These are phyloP conservation scores for Glaucidium brasilianum DNA, from an alignment of 2,113 vertebrate genomes.

Conservation along the genomic window DNA sequence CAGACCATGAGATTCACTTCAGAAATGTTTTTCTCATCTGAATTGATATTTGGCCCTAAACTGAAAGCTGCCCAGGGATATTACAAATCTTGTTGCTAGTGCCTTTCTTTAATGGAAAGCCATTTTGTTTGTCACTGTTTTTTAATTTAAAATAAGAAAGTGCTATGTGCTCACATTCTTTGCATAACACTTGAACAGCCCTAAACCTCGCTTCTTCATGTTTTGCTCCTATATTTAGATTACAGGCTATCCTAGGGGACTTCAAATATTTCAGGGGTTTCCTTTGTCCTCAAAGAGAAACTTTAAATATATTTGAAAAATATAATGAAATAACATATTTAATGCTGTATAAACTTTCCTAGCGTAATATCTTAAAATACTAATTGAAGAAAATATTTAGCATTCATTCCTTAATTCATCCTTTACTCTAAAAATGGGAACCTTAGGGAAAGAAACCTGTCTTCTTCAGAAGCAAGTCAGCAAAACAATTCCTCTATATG, in stretches of 20 bases:
- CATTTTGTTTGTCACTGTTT: fast-evolving
- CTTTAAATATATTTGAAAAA: background rate
- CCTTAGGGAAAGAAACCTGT: background rate
- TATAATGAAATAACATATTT: background rate
- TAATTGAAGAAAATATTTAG: background rate
- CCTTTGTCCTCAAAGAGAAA: background rate
- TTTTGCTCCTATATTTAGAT: background rate
- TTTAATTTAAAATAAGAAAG: background rate
- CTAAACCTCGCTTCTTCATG: fast-evolving
- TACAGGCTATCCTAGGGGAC: background rate
- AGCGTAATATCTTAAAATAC: background rate
- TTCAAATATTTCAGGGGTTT: background rate
- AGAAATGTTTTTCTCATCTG: background rate
- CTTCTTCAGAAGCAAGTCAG: background rate
- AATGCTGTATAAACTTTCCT: background rate
- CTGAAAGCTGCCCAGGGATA: background rate
- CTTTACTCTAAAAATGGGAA: background rate
- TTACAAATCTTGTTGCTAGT: background rate
- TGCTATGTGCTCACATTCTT: background rate
- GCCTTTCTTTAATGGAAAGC: background rate
- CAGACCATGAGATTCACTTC: background rate
- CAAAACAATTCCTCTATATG: background rate
- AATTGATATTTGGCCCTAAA: background rate
- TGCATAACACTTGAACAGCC: background rate
- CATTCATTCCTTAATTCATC: background rate